Conservation (phyloP, 1,140 invertebrate species). For the Philopotamus ludificatus region DNA sequence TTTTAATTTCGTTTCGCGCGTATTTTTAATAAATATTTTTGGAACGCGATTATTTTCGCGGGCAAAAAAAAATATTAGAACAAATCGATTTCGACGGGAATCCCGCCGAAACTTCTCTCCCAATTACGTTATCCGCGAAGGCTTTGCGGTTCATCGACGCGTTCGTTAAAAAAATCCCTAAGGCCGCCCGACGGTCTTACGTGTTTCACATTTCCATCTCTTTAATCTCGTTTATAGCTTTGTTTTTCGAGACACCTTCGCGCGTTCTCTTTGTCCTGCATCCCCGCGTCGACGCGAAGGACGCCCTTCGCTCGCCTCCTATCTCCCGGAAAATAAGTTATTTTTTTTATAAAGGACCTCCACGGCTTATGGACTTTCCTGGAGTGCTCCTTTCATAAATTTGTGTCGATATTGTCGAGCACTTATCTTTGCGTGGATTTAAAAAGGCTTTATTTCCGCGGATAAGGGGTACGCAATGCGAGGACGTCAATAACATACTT, state of each 20-base stretch:
- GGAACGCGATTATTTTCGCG: neutral
- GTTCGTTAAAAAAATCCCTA: slow-evolving; percentile 25
- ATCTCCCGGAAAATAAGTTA: slow-evolving; percentile 17
- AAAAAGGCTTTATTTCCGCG: neutral
- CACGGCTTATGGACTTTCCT: neutral
- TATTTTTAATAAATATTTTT: neutral
- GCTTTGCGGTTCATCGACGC: slow-evolving; percentile 12
- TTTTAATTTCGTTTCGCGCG: slow-evolving; percentile 15
- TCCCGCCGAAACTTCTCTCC: neutral
- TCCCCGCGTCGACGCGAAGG: neutral
- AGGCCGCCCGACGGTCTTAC: slow-evolving; percentile 17
- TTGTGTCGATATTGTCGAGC: neutral
- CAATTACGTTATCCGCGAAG: slow-evolving; percentile 21
- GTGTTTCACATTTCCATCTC: slow-evolving; percentile 34
- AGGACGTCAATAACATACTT: no score
- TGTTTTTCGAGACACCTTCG: slow-evolving; percentile 34
- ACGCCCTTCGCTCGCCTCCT: slow-evolving; percentile 4
- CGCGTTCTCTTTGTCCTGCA: slow-evolving; percentile 27
- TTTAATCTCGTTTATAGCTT: slow-evolving; percentile 39
- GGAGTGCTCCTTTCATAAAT: neutral
- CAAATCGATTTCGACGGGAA: neutral
- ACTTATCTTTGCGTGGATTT: neutral
- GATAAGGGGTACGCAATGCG: no score
- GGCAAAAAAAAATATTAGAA: neutral
- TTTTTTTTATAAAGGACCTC: slow-evolving; percentile 2